Evolutionary conservation across 2,888 invertebrate genomes (phyloP), one percentile per base, ranked within the genome.

Genomic region (Pasiphila rectangulata): DNA sequence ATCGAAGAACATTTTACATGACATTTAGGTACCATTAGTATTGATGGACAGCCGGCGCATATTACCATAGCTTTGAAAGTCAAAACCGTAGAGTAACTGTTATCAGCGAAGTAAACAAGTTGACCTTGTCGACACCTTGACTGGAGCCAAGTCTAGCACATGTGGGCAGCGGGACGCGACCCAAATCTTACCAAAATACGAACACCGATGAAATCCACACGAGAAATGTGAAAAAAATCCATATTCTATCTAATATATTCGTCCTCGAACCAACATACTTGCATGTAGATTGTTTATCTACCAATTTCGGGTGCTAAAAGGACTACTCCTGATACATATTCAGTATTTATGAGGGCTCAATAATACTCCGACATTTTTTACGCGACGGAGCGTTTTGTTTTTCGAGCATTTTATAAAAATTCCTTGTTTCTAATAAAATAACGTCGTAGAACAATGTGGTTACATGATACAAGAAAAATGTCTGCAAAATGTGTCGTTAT

Each of bases 401-500:
- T 39, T 40, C 40, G 29, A 20, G 16, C 39, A 24, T 12, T 21
- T 32, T 36, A 30, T 32, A 21, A 37, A 42, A 38, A 19, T 37
- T 12, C 19, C 4, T 3, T 46, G 13, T 9, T 39, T 48, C 45
- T 45, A 37, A 50, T 55, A 41, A 52, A 57, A 45, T 23, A 49
- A 51, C 40, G 37, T 44, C 45, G 20, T 16, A 24, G 43, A 37
- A 52, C 45, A 50, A 39, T 49, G 39, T 43, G 39, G 50, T 51
- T 35, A 50, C 40, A 42, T 53, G 53, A 56, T 53, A 53, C 42
- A 53, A 64, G 65, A 66, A 71, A 73, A 71, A 70, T 63, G 67
- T 75, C 67, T 69, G 67, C 67, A 75, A 79, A 79, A 79, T 79
- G 75, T 83, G 79, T 82, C 76, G 74, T 80, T 77, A 80, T 76